Evolutionary conservation across 2,797 vertebrate species (phyloP).

Genomic region (Pyrocephalus nanus): DNA sequence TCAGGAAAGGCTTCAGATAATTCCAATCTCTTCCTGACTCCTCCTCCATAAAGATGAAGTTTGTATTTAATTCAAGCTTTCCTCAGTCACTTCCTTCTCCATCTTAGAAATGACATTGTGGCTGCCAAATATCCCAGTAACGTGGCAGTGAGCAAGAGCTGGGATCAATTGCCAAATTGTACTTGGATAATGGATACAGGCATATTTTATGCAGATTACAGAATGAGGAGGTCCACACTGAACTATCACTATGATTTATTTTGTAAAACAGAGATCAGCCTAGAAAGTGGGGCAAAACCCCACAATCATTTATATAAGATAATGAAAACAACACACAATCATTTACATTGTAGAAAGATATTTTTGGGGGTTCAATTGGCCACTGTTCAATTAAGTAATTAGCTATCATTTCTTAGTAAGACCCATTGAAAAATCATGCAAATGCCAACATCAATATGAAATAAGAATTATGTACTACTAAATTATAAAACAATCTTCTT

Average conservation of each 20-base stretch:
- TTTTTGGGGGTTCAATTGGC: neutral
- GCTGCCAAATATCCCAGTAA: neutral
- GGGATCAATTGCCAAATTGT: neutral
- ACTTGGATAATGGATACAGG: neutral
- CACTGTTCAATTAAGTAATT: conserved; percentile 18
- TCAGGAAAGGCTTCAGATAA: neutral
- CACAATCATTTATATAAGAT: neutral
- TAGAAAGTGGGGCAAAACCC: neutral
- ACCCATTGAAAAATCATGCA: conserved; percentile 5
- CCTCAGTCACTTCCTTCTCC: conserved; percentile 7
- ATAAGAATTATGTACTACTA: conserved; percentile 31
- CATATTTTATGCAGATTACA: neutral
- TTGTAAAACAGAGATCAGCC: neutral
- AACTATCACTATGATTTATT: conserved; percentile 4
- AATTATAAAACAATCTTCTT: conserved; percentile 45
- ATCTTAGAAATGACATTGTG: neutral
- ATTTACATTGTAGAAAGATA: neutral
- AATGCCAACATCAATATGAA: conserved; percentile 28
- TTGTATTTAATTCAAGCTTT: conserved; percentile 25
- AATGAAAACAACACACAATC: conserved; percentile 4
- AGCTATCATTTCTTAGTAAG: neutral
- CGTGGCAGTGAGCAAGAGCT: neutral
- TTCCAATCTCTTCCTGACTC: neutral
- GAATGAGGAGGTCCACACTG: neutral
- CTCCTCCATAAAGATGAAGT: conserved; percentile 14